phyloP scores from a whole-genome alignment of 1,140 invertebrate genomes.

The Leptopilina clavipes region DNA sequence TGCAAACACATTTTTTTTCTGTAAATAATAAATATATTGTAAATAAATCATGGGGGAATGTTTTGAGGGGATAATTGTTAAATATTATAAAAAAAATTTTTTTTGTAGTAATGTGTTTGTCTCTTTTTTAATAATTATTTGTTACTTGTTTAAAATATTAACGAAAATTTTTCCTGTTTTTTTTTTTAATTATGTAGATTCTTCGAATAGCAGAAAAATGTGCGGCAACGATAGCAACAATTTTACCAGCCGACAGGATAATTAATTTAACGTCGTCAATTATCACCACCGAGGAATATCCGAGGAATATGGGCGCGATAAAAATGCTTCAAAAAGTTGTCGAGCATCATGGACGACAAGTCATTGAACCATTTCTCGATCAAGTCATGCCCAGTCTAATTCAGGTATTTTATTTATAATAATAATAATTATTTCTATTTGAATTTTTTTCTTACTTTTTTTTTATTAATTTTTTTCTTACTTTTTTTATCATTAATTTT shows the following conservation, averaged over 20 bases:
- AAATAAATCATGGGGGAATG: too few relatives aligned
- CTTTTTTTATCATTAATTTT: too few relatives aligned
- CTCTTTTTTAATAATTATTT: too few relatives aligned
- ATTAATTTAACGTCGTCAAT: conserved; percentile 85
- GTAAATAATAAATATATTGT: too few relatives aligned
- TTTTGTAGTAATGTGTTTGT: too few relatives aligned
- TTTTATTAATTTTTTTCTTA: too few relatives aligned
- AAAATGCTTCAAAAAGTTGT: conserved; percentile 94
- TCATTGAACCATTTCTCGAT: conserved; percentile 83
- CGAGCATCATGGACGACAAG: conserved; percentile 80
- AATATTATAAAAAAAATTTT: too few relatives aligned
- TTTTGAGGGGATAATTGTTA: too few relatives aligned
- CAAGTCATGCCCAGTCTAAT: conserved; percentile 92
- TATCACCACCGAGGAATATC: conserved; percentile 89
- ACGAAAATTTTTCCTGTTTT: not conserved
- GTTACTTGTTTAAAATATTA: not conserved
- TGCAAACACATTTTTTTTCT: too few relatives aligned
- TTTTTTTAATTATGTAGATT: conserved; percentile 64
- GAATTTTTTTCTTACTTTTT: too few relatives aligned
- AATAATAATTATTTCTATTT: too few relatives aligned
- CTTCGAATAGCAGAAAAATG: conserved; percentile 79
- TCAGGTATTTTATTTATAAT: conserved; percentile 83
- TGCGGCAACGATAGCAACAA: conserved; percentile 82
- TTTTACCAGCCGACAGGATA: conserved; percentile 82
- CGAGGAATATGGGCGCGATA: conserved; percentile 91